These are phyloP conservation scores for Macrophya alboannulata DNA, from an alignment of 2,888 invertebrate genomes.

Conservation along the genomic window DNA sequence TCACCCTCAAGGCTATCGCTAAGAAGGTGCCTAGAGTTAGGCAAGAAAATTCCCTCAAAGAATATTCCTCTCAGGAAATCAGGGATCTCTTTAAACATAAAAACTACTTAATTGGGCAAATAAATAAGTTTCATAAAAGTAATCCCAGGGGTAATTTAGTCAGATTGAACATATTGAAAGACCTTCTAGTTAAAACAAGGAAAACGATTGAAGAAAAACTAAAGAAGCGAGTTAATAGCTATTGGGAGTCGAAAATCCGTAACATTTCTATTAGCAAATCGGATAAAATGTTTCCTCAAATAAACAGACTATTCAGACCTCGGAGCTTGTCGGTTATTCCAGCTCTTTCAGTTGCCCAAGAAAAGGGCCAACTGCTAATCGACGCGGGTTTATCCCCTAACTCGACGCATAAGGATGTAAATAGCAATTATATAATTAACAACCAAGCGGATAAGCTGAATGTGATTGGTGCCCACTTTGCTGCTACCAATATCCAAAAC, in stretches of 20 bases:
- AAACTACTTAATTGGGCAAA: neutral
- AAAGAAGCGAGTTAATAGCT: neutral
- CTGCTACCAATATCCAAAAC: conserved; percentile 27
- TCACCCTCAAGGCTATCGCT: too few relatives aligned
- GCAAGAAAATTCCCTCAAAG: too few relatives aligned
- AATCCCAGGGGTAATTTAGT: neutral
- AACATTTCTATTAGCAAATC: neutral
- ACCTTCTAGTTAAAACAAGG: neutral
- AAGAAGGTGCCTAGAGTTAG: too few relatives aligned
- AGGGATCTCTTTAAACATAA: neutral
- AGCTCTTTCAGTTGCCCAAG: neutral
- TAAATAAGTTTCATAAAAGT: neutral
- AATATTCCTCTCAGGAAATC: neutral
- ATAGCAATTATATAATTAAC: neutral
- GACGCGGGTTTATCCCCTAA: neutral
- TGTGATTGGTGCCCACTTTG: conserved; percentile 51
- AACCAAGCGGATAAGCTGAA: conserved; percentile 40
- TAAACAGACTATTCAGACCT: neutral
- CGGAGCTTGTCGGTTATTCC: neutral
- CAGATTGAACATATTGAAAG: conserved; percentile 2
- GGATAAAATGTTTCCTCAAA: neutral
- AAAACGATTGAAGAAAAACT: neutral
- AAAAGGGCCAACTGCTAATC: neutral
- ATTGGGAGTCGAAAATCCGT: neutral
- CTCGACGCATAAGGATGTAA: neutral